Evolutionary conservation across 2,888 invertebrate genomes (phyloP).

Genomic region (Girardia tigrina): DNA sequence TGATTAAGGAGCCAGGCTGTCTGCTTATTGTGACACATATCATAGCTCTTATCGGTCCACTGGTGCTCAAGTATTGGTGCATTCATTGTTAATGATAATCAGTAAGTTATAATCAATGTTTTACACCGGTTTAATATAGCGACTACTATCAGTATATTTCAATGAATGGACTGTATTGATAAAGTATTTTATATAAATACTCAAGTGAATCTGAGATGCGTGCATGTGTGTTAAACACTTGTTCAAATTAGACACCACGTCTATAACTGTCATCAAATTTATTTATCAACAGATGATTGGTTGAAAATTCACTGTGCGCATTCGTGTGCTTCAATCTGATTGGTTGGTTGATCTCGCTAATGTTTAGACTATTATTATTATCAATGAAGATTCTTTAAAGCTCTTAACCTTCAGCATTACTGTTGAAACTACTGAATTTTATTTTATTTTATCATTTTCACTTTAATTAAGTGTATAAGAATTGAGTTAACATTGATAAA

Average conservation of each 20-base stretch:
- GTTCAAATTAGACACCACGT: slow-evolving; percentile 5
- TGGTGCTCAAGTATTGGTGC: slow-evolving; percentile 1
- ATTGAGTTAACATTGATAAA: background rate
- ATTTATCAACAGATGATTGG: background rate
- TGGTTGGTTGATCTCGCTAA: background rate
- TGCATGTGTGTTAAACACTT: slow-evolving; percentile 19
- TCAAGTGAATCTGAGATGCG: slow-evolving; percentile 1
- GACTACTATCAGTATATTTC: background rate
- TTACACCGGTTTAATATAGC: background rate
- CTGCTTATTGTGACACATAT: background rate
- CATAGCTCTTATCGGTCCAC: slow-evolving; percentile 6
- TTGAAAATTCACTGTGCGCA: slow-evolving; percentile 10
- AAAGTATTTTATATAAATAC: slow-evolving; percentile 4
- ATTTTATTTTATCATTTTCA: background rate
- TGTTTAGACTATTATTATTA: background rate
- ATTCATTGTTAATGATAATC: background rate
- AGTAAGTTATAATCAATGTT: background rate
- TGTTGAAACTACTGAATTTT: background rate
- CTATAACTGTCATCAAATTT: background rate
- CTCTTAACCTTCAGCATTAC: background rate
- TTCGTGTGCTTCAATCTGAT: background rate
- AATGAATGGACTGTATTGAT: slow-evolving; percentile 19
- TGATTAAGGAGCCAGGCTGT: slow-evolving; percentile 17
- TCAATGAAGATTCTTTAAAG: background rate
- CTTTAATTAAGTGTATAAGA: background rate